Percentiles rank a stretch among this genome's conserved stretches.
phyloP scores from a whole-genome alignment of 2,113 vertebrate species.

The human region DNA sequence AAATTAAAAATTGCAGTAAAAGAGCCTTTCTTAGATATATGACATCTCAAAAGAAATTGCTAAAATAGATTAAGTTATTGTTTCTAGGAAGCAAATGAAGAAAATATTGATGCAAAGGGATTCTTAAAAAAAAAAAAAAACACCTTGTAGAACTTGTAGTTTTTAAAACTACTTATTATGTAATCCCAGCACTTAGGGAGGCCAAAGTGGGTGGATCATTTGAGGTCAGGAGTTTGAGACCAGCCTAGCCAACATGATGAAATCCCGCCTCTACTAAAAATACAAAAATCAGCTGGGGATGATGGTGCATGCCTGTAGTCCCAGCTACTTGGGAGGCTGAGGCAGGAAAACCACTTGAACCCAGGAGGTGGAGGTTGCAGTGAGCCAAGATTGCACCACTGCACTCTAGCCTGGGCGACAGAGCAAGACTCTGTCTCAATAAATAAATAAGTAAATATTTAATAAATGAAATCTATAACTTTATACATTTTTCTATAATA shows the following conservation, averaged over 20 bases:
- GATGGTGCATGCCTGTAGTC: too few species aligned
- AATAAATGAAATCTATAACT: not conserved
- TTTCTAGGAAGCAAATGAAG: not conserved
- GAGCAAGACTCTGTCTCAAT: too few species aligned
- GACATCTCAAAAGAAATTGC: not conserved
- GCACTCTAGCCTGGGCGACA: too few species aligned
- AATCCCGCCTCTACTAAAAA: too few species aligned
- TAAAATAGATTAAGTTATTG: not conserved
- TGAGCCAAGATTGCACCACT: too few species aligned
- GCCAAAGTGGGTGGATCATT: too few species aligned
- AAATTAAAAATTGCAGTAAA: not conserved
- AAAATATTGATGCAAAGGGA: not conserved
- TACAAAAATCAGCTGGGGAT: too few species aligned
- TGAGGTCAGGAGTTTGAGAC: too few species aligned
- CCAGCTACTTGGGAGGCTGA: too few species aligned
- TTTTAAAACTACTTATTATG: not conserved
- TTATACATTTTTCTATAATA: rapidly evolving
- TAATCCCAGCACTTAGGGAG: not conserved
- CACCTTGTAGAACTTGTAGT: not conserved
- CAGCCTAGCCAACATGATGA: too few species aligned
- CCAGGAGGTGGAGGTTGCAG: too few species aligned
- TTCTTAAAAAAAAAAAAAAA: not conserved
- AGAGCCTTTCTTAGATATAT: rapidly evolving
- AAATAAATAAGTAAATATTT: not conserved
- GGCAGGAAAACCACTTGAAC: too few species aligned